phyloP scores from a whole-genome alignment of 2,113 vertebrate genomes.

The Bungarus multicinctus region DNA sequence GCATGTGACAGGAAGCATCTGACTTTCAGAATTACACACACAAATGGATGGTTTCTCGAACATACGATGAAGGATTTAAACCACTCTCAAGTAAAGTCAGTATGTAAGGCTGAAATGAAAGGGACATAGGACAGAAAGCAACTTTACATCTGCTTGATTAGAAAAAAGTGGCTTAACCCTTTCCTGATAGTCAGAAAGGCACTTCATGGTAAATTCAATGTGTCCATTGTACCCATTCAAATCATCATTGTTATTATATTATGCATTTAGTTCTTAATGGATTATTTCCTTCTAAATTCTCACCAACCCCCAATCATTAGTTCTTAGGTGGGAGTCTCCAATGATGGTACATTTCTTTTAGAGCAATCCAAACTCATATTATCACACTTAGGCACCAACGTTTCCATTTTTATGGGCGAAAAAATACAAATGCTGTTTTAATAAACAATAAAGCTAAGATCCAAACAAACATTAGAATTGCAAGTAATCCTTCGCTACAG shows the following conservation, averaged over 20 bases:
- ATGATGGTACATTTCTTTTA: neutral
- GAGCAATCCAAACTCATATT: neutral
- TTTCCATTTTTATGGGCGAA: neutral
- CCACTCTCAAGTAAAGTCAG: neutral
- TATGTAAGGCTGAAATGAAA: neutral
- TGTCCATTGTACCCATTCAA: neutral
- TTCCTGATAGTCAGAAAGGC: neutral
- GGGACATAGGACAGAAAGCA: neutral
- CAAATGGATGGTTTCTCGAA: neutral
- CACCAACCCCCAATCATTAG: neutral
- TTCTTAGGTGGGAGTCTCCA: neutral
- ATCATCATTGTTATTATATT: neutral
- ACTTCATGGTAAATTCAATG: neutral
- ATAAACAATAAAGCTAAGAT: neutral
- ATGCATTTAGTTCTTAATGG: conserved; percentile 12
- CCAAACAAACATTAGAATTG: neutral
- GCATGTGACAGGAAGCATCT: neutral
- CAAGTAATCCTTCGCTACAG: conserved; percentile 4
- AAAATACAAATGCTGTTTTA: neutral
- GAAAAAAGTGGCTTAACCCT: neutral
- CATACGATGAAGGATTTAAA: neutral
- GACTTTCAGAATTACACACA: neutral
- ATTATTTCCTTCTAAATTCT: conserved; percentile 17
- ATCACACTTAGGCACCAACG: neutral
- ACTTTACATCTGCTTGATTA: neutral